Evolutionary conservation across 2,113 vertebrate species (phyloP), one percentile per base, ranked within the genome.

Genomic region (Nyctibius bracteatus): DNA sequence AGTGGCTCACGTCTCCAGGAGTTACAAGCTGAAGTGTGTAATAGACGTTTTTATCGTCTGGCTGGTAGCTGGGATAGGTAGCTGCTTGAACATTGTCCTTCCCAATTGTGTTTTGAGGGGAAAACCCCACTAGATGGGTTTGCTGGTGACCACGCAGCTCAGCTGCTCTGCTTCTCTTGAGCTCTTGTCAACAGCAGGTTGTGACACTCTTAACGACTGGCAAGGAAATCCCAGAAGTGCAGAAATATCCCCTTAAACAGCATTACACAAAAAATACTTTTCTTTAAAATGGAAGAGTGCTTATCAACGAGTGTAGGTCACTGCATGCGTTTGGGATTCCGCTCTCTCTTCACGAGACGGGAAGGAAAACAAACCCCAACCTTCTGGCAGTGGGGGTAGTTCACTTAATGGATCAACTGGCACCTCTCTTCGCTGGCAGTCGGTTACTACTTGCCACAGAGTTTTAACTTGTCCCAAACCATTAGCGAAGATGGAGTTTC

Each of bases 221-320:
- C 81, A 89, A 91, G 75, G 83, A 89, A 86, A 94, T 93, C 84
- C 71, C 85, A 89, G 86, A 28, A 74, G 80, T 47, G 79, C 77
- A 96, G 86, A 82, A 95, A 92, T 18, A 91, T 75, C 86, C 91
- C 86, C 58, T 62, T 35, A 88, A 82, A 93, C 85, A 92, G 92
- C 79, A 83, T 62, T 24, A 84, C 68, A 65, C 49, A 87, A 75
- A 75, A 95, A 72, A 65, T 8, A 31, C 33, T 90, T 68, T 49
- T 3, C 96, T 89, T 94, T 63, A 28, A 58, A 74, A 12, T 75
- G 52, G 62, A 65, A 68, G 66, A 91, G 81, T 25, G 61, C 73
- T 95, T 81, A 94, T 84, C 79, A 86, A n/a, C 71, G 66, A 49
- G 43, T 25, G 61, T 39, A 66, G 86, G 72, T 62, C 79, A 68